Percentiles rank a stretch among this genome's conserved stretches.
phyloP scores from a whole-genome alignment of 2,113 vertebrate genomes.

The Psephotus haematonotus region DNA sequence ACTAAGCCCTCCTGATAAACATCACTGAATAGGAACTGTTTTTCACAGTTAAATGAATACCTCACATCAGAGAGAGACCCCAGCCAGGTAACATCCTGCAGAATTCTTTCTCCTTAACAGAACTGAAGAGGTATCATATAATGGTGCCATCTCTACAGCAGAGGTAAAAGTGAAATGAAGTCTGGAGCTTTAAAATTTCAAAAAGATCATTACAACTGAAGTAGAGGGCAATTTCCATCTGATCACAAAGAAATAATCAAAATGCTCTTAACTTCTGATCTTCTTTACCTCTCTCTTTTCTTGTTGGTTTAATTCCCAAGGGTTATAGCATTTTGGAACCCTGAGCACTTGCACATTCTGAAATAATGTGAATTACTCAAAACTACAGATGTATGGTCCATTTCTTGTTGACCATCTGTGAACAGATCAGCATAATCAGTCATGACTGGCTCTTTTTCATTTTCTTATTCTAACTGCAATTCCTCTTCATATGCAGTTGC shows the following conservation, averaged over 20 bases:
- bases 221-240: conserved; percentile 34
- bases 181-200: conserved; percentile 23
- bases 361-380: conserved; percentile 18
- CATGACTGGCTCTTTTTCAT: neutral
- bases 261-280: conserved; percentile 54
- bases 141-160: neutral
- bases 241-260: conserved; percentile 60
- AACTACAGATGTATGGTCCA: neutral
- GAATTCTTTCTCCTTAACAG: neutral
- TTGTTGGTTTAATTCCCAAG: conserved; percentile 46
- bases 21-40: neutral
- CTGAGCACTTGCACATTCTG: neutral
- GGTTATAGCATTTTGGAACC: conserved; percentile 18
- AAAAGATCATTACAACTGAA: conserved; percentile 31
- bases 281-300: neutral
- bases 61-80: neutral
- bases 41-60: neutral
- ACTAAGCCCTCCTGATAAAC: neutral
- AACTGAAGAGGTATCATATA: neutral
- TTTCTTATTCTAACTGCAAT: neutral
- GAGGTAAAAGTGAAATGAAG: neutral
- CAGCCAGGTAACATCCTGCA: neutral
- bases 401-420: neutral
- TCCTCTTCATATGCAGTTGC: neutral
- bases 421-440: neutral